Conservation (phyloP, 1,140 invertebrate genomes). For the Papilio glaucus region DNA sequence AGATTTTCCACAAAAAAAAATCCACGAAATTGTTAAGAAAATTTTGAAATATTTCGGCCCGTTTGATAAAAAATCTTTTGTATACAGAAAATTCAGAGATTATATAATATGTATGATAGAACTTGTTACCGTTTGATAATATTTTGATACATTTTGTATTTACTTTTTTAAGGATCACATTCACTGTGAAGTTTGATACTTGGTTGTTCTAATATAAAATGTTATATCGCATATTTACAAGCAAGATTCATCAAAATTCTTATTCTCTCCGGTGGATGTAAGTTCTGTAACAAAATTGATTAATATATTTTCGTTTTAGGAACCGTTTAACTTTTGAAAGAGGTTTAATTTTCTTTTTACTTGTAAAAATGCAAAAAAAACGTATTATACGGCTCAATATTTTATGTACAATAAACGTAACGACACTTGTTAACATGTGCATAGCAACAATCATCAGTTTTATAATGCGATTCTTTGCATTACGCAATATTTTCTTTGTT, state of each 20-base stretch:
- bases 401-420: slow-evolving; percentile 35
- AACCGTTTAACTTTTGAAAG: neutral
- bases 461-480: slow-evolving; percentile 37
- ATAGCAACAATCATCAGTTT: slow-evolving; percentile 46
- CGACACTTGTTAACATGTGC: slow-evolving; percentile 57
- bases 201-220: neutral
- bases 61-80: slow-evolving; percentile 62
- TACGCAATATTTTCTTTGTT: slow-evolving; percentile 33
- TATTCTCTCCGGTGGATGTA: slow-evolving; percentile 5
- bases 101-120: slow-evolving; percentile 49
- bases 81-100: slow-evolving; percentile 61
- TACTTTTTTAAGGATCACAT: slow-evolving; percentile 40
- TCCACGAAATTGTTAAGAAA: slow-evolving; percentile 53
- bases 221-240: neutral
- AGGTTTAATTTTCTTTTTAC: slow-evolving; percentile 3
- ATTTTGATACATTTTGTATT: slow-evolving; percentile 58
- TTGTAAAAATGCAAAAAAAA: slow-evolving; percentile 22
- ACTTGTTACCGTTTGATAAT: slow-evolving; percentile 54
- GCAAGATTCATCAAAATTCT: neutral
- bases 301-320: neutral
- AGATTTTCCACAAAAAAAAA: slow-evolving; percentile 63
- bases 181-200: slow-evolving; percentile 16
- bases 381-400: slow-evolving; percentile 25
- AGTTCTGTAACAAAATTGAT: slow-evolving; percentile 15
- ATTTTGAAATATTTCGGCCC: slow-evolving; percentile 57